A percentile compares a stretch with the other conserved stretches of the same genome.
These are phyloP conservation scores for Lamellibrachia satsuma DNA, from an alignment of 2,888 invertebrate genomes.

Conservation along the genomic window DNA sequence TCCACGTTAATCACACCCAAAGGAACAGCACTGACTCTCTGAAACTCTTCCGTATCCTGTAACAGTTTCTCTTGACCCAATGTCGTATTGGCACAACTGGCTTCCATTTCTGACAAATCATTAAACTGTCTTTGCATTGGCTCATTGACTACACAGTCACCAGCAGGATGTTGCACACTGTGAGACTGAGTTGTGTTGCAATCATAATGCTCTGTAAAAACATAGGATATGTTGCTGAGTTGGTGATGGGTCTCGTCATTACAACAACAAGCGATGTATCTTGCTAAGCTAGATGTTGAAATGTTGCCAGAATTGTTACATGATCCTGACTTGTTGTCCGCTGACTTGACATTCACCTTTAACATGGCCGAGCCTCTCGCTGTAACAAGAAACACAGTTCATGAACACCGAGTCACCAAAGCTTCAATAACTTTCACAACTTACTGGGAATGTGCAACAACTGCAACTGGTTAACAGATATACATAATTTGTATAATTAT, in stretches of 20 bases:
- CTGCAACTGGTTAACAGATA: too few relatives aligned
- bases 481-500: too few relatives aligned
- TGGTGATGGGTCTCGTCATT: neutral
- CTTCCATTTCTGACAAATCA: neutral
- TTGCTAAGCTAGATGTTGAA: neutral
- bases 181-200: neutral
- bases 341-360: neutral
- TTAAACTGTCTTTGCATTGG: neutral
- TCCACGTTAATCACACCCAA: neutral
- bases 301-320: neutral
- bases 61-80: neutral
- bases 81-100: neutral
- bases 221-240: neutral
- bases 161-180: neutral
- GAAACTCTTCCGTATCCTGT: neutral
- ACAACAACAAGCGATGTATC: neutral
- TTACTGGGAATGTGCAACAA: neutral
- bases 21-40: neutral
- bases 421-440: neutral
- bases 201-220: neutral
- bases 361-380: neutral
- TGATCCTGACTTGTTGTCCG: neutral
- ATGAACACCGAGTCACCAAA: neutral
- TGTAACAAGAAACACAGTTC: neutral
- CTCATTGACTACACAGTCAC: neutral